Evolutionary conservation across 2,113 vertebrate species (phyloP), one percentile per base, ranked within the genome.

Genomic region (Gambusia holbrooki): DNA sequence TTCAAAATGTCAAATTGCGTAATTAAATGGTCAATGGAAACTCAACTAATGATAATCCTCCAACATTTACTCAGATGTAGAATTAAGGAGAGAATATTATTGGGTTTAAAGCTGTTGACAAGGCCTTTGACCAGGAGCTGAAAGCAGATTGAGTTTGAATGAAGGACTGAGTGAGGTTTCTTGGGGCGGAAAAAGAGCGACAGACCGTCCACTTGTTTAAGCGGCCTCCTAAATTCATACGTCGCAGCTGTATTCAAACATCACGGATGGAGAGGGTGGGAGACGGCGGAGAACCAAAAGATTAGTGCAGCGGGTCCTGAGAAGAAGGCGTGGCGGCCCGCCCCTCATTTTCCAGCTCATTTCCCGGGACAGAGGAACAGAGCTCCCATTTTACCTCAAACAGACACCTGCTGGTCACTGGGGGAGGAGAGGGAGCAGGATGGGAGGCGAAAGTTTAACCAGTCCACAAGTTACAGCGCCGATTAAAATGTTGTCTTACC

Each of bases 291-390:
- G 27, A 8, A 69, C 89, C 78, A 83, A 81, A 89, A 45, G 87
- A 77, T 77, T 79, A 83, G 70, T 40, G 82, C 79, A 66, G 76
- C 27, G 29, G 90, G 84, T 84, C 85, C 81, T 89, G 88, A 79
- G 89, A 82, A 88, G 87, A 87, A 63, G 92, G 88, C 58, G 91
- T 90, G 86, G 64, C 15, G 4, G 42, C 64, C 89, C 93, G 80
- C 94, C 94, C 93, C 92, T 93, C 91, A 94, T 95, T 95, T 95
- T 94, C 94, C 92, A 93, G 84, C 91, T 94, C 94, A 95, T 94
- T 95, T 93, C 82, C 72, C 85, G 32, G 87, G 89, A 94, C 87
- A 92, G 88, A 88, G 88, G 89, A 89, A 92, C 90, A 92, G 90
- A 88, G 90, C 88, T 77, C 81, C 87, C 45, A 70, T 91, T 93